Evolutionary conservation across 1,140 invertebrate genomes (phyloP).

Genomic region (Pseudomyrmex sp.): DNA sequence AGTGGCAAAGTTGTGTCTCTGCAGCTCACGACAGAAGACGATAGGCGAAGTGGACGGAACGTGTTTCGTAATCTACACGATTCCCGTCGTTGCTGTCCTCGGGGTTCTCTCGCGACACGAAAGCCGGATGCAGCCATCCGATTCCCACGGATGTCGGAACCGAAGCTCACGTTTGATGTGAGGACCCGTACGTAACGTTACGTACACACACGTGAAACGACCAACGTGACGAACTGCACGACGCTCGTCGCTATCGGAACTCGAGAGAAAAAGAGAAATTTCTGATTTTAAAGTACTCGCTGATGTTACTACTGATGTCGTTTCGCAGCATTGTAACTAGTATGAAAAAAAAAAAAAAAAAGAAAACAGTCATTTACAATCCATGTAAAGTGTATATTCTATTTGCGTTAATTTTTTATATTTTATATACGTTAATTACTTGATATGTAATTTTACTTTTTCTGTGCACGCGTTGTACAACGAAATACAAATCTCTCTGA

Average conservation of each 20-base stretch:
- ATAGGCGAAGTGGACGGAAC: conserved; percentile 36
- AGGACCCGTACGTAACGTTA: neutral
- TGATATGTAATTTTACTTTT: too few species aligned
- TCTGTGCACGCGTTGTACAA: too few species aligned
- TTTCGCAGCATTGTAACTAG: neutral
- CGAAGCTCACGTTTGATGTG: conserved; percentile 24
- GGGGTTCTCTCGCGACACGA: neutral
- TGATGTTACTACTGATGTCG: neutral
- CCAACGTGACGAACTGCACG: conserved; percentile 2
- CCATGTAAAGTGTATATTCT: too few species aligned
- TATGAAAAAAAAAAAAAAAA: too few species aligned
- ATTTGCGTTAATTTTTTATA: too few species aligned
- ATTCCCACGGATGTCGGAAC: conserved; percentile 66
- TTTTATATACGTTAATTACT: too few species aligned
- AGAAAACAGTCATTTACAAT: too few species aligned
- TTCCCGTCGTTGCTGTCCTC: conserved; percentile 28
- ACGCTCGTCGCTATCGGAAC: conserved; percentile 18
- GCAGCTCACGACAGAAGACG: conserved; percentile 41
- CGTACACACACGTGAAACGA: conserved; percentile 38
- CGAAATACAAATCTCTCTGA: too few species aligned
- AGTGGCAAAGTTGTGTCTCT: conserved; percentile 40
- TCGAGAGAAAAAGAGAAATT: neutral
- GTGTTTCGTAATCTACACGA: conserved; percentile 43
- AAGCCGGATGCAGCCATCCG: conserved; percentile 59
- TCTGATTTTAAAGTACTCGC: conserved; percentile 2